Evolutionary conservation across 2,113 vertebrate genomes (phyloP), one percentile per base, ranked within the genome.

Genomic region (Microtus ochrogaster): DNA sequence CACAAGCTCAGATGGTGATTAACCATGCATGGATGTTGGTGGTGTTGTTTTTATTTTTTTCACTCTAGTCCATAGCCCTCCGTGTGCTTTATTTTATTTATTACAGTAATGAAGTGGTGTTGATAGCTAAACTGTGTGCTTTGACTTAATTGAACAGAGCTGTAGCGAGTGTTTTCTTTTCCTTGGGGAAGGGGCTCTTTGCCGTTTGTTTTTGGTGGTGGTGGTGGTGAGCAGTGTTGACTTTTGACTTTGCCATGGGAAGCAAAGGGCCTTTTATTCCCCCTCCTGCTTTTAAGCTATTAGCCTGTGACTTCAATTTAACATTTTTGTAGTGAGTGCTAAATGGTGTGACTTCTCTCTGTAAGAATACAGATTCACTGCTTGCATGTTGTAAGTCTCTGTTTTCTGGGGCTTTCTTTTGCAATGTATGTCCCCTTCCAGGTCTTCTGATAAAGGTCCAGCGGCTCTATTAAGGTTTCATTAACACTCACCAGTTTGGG

Each of bases 1-100:
- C 98, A 99, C 99, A 98, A 99, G 99, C 99, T 99, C 99, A 99
- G 99, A 99, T 99, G 99, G 99, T 99, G 99, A 99, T 99, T 99
- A 99, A 99, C 99, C 99, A 99, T 99, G 99, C 99, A 99, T 99
- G 99, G 99, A 99, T 98, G 99, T 99, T 99, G 97, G 97, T 99
- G 98, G 97, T 98, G 98, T 98, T 99, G 98, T 98, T 98, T 99
- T 97, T 97, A 95, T 95, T 98, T 98, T 98, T 98, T 98, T 99
- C 96, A 98, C 99, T 89, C 99, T 99, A 99, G 99, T 99, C 98
- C 98, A 97, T 99, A 99, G 99, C 99, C 99, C 99, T 99, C 99
- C 99, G 99, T 99, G 99, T 99, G 99, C 98, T 98, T 99, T 99
- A 99, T 98, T 97, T 91, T 97, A 97, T 98, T 98, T 98, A 98